phyloP scores from a whole-genome alignment of 2,888 invertebrate genomes.

The Caenorhabditis macrosperma region DNA sequence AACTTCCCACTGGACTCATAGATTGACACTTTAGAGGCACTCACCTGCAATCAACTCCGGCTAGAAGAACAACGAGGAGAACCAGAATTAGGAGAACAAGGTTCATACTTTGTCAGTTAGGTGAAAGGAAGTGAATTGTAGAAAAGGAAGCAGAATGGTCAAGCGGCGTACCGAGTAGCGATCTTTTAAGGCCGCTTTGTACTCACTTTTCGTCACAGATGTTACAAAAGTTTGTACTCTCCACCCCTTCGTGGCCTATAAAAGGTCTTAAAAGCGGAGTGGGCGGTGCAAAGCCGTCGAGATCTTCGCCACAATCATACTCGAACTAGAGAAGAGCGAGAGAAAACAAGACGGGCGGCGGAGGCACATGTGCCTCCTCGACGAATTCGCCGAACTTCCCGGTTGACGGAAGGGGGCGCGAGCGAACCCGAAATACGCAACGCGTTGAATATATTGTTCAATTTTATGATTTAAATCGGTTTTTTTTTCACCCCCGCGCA shows the following conservation, averaged over 20 bases:
- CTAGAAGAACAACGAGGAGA: conserved; percentile 34
- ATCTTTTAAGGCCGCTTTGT: conserved; percentile 52
- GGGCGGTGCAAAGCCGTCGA: conserved; percentile 39
- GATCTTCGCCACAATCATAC: conserved; percentile 21
- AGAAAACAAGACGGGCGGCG: conserved; percentile 46
- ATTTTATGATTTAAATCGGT: conserved; percentile 51
- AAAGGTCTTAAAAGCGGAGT: conserved; percentile 52
- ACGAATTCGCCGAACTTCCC: conserved; percentile 56
- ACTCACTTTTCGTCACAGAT: conserved; percentile 52
- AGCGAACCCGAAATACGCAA: conserved; percentile 22
- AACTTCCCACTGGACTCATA: too few species aligned
- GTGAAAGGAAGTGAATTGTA: neutral
- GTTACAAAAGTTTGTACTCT: conserved; percentile 56
- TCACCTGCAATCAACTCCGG: conserved; percentile 53
- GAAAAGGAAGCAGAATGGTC: conserved; percentile 38
- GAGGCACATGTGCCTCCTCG: conserved; percentile 46
- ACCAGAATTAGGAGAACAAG: conserved; percentile 44
- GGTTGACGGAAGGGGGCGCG: conserved; percentile 22
- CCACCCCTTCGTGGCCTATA: conserved; percentile 57
- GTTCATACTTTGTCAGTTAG: conserved; percentile 49
- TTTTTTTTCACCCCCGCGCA: conserved; percentile 18
- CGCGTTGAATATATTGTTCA: conserved; percentile 49
- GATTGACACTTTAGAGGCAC: too few species aligned
- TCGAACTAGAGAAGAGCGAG: conserved; percentile 10
- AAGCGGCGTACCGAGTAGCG: conserved; percentile 34